Evolutionary conservation across 23 tunicate species (phyloP).

Genomic region (Styela clava): DNA sequence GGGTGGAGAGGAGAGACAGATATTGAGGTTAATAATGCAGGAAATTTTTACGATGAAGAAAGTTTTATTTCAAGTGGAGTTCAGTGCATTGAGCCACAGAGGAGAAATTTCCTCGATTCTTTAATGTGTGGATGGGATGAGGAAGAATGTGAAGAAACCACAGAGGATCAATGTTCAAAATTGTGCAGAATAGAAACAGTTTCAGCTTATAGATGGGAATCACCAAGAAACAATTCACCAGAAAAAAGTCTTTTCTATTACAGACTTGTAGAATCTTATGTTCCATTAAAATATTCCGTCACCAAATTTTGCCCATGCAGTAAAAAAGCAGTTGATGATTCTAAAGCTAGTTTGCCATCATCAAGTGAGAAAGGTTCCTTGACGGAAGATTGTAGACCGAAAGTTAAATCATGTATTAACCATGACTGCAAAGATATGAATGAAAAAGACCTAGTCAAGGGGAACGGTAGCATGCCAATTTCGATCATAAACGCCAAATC

Average conservation of each 20-base stretch:
- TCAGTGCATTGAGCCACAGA: not conserved
- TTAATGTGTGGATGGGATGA: conserved; percentile 10
- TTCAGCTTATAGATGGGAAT: not conserved
- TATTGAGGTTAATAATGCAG: not conserved
- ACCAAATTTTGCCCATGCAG: not conserved
- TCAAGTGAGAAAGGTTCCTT: too few relatives aligned
- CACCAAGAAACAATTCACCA: not conserved
- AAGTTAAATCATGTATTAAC: too few relatives aligned
- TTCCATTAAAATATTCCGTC: not conserved
- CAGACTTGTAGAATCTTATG: not conserved
- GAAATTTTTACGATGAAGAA: not conserved
- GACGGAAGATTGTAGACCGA: too few relatives aligned
- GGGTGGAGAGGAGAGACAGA: not conserved
- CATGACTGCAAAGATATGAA: too few relatives aligned
- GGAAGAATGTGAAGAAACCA: not conserved
- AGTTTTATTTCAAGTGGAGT: not conserved
- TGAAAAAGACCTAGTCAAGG: too few relatives aligned
- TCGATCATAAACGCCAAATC: too few relatives aligned
- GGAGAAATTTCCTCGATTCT: conserved; percentile 26
- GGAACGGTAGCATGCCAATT: too few relatives aligned
- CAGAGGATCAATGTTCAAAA: not conserved
- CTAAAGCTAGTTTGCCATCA: not conserved
- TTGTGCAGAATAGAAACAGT: not conserved
- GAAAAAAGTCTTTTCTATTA: conserved; percentile 12
- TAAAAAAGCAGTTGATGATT: not conserved